These are phyloP conservation scores for Prochilodus magdalenae DNA, from an alignment of 2,113 vertebrate species.

Conservation along the genomic window DNA sequence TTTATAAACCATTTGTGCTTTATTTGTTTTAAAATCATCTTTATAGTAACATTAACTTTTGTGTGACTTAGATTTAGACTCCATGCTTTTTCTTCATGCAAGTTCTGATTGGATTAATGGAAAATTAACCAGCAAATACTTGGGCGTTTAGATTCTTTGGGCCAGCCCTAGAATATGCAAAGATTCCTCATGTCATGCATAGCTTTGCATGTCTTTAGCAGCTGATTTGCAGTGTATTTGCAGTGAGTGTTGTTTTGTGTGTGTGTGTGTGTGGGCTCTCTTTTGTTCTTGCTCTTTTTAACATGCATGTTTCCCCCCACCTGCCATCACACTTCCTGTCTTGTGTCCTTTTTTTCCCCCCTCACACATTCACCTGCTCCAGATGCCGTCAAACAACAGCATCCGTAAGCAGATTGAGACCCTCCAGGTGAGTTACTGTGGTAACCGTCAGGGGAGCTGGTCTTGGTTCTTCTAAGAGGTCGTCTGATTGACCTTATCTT, in stretches of 20 bases:
- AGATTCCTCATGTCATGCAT: neutral
- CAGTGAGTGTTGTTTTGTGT: slow-evolving; percentile 8
- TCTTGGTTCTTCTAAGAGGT: slow-evolving; percentile 25
- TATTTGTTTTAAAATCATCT: too few species aligned
- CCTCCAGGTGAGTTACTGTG: slow-evolving; percentile 92
- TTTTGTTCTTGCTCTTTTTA: slow-evolving; percentile 72
- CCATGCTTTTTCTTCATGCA: too few species aligned
- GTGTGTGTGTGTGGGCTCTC: slow-evolving; percentile 45
- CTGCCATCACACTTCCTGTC: slow-evolving; percentile 75
- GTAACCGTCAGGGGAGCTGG: slow-evolving; percentile 46
- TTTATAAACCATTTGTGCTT: too few species aligned
- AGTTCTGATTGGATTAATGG: too few species aligned
- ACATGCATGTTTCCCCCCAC: slow-evolving; percentile 74
- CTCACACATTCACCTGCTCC: slow-evolving; percentile 92
- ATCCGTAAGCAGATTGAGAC: slow-evolving; percentile 99
- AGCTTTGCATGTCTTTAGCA: neutral
- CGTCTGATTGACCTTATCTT: slow-evolving; percentile 42
- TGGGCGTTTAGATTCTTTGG: too few species aligned
- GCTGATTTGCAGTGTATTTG: slow-evolving; percentile 8
- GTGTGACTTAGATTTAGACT: too few species aligned
- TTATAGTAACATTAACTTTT: too few species aligned
- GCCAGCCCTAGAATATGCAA: too few species aligned
- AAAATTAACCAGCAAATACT: too few species aligned
- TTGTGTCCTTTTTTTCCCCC: slow-evolving; percentile 74
- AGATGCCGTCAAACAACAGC: slow-evolving; percentile 99